Percentiles rank a stretch among this genome's conserved stretches.
phyloP scores from a whole-genome alignment of 2,888 invertebrate genomes.

The Lutraria lutraria region DNA sequence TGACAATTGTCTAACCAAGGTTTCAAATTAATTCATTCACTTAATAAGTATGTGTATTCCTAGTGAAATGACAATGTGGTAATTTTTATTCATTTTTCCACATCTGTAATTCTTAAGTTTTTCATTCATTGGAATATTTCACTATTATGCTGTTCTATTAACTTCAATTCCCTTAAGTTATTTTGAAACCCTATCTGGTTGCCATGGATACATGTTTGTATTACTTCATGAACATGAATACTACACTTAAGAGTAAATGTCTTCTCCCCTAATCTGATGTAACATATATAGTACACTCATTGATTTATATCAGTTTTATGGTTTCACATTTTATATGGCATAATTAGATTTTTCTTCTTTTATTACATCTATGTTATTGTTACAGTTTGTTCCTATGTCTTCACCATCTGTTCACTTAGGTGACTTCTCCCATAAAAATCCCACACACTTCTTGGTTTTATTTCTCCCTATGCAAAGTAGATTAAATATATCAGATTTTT shows the following conservation, averaged over 20 bases:
- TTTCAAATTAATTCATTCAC: no score
- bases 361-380: background rate
- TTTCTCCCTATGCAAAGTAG: background rate
- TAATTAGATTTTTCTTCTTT: background rate
- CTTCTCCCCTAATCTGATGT: constrained; percentile 3
- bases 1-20: no score
- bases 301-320: constrained; percentile 11
- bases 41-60: no score
- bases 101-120: no score
- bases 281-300: constrained; percentile 5
- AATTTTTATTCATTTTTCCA: no score
- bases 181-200: no score
- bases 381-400: background rate
- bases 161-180: no score
- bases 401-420: background rate
- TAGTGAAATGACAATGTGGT: no score
- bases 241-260: background rate
- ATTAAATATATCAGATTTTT: constrained; percentile 19
- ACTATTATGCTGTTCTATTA: no score
- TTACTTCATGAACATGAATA: background rate
- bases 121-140: no score
- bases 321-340: background rate
- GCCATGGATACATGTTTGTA: background rate
- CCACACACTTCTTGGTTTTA: background rate
- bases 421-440: constrained; percentile 3